phyloP scores from a whole-genome alignment of 2,113 vertebrate genomes.

The Limanda limanda region DNA sequence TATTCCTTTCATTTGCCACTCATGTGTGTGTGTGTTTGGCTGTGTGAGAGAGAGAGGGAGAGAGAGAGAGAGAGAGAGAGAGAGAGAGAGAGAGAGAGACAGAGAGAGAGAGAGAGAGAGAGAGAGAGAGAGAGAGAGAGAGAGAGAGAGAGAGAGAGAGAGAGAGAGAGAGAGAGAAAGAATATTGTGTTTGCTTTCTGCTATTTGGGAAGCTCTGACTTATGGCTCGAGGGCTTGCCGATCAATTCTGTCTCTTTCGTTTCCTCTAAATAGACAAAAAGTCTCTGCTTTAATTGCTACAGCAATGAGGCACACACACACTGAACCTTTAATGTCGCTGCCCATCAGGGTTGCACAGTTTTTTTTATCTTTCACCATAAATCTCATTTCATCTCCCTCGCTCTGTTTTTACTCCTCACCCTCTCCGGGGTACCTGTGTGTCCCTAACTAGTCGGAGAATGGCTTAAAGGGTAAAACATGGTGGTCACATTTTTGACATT shows the following conservation, averaged over 20 bases:
- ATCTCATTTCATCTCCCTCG: constrained; percentile 14
- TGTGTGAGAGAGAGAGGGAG: not conserved
- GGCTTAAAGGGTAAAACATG: constrained; percentile 7
- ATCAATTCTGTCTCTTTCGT: constrained; percentile 59
- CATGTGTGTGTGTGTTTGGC: not conserved
- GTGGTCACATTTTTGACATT: constrained; percentile 8
- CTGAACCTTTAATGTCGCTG: constrained; percentile 25
- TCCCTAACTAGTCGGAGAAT: constrained; percentile 3
- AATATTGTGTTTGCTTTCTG: constrained; percentile 47
- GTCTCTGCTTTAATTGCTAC: constrained; percentile 44
- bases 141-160: too few relatives aligned
- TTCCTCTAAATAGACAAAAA: constrained; percentile 55
- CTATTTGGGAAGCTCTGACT: constrained; percentile 36
- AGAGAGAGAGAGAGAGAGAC: too few relatives aligned
- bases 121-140: too few relatives aligned
- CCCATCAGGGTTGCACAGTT: constrained; percentile 16
- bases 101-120: too few relatives aligned
- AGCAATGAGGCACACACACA: constrained; percentile 23
- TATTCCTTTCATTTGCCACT: too few relatives aligned
- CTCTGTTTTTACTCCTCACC: not conserved
- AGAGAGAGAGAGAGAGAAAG: not conserved
- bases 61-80: too few relatives aligned
- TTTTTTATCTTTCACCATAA: constrained; percentile 13
- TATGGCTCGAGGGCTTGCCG: constrained; percentile 29
- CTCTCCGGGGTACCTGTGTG: constrained; percentile 1